Evolutionary conservation across 1,140 invertebrate genomes (phyloP), one percentile per base, ranked within the genome.

Genomic region (Gryon sp.): DNA sequence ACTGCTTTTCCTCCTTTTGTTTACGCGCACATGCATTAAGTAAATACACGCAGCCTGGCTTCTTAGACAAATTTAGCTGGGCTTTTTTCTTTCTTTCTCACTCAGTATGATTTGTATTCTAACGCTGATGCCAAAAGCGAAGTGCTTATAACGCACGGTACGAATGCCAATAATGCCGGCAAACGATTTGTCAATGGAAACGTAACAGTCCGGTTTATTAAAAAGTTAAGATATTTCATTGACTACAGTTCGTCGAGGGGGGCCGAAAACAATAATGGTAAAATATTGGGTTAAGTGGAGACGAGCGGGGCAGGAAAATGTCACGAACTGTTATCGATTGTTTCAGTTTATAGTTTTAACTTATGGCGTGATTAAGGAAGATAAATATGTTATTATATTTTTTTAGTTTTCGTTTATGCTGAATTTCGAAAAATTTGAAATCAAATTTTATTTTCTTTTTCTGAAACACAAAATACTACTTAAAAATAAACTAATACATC

Each of bases 141-240:
- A 60, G n/a, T 53, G 53, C 60, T 70, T 70, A 59, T 63, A 70
- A 70, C 74, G 60, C 59, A 65, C 36, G 30, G 57, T 18, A 48
- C 30, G 19, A 69, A 76, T 36, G 45, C 43, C n/a, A 41, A 45
- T 45, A 43, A 4, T 38, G 63, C 50, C 6, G 15, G 48, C 40
- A 65, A 66, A 62, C 66, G 43, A 77, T 77, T 77, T 77, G 53
- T 77, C 66, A 66, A 43, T 34, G 2, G 19, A 48, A 9, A 30
- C 32, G 40, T 43, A 38, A 52, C 60, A 48, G 60, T 60, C 60
- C 45, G 60, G 60, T 77, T 72, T 77, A 77, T 70, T 76, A 77
- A 77, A 77, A 77, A 63, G 65, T 72, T 72, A 72, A 70, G 50
- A 53, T 66, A 53, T 74, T 74, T 74, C 70, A 74, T 74, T 66